phyloP scores from a whole-genome alignment of 2,113 vertebrate species.

The Cettia cetti region DNA sequence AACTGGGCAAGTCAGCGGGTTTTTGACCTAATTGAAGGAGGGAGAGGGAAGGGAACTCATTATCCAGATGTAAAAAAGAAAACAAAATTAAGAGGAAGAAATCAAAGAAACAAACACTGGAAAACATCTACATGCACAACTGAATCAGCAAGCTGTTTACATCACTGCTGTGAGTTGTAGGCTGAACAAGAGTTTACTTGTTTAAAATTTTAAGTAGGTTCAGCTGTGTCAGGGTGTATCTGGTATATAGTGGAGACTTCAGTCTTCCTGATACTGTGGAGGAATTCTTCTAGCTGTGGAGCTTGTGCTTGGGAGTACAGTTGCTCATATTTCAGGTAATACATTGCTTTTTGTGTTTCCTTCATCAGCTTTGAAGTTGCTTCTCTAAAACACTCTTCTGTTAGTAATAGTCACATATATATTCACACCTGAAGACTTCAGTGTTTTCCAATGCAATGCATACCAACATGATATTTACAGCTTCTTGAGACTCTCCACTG shows the following conservation, averaged over 20 bases:
- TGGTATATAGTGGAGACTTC: neutral
- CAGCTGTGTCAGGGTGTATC: neutral
- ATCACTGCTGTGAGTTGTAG: neutral
- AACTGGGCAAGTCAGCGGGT: neutral
- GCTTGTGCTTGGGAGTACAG: neutral
- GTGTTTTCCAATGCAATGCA: neutral
- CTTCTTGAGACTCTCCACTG: neutral
- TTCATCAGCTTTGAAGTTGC: neutral
- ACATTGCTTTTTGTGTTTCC: neutral
- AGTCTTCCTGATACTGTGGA: neutral
- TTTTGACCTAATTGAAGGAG: neutral
- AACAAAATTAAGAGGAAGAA: neutral
- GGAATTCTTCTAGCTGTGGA: neutral
- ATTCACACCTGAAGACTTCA: neutral
- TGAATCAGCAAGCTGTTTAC: conserved; percentile 10
- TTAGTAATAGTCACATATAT: neutral
- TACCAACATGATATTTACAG: neutral
- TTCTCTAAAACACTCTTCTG: neutral
- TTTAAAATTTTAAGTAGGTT: neutral
- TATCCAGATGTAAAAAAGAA: neutral
- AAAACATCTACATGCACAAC: neutral
- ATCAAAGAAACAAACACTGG: neutral
- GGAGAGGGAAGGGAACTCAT: neutral
- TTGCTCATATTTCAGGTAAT: neutral
- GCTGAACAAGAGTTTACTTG: conserved; percentile 20